These are phyloP conservation scores for Hyperoplus immaculatus DNA, from an alignment of 2,797 vertebrate genomes.

Conservation along the genomic window DNA sequence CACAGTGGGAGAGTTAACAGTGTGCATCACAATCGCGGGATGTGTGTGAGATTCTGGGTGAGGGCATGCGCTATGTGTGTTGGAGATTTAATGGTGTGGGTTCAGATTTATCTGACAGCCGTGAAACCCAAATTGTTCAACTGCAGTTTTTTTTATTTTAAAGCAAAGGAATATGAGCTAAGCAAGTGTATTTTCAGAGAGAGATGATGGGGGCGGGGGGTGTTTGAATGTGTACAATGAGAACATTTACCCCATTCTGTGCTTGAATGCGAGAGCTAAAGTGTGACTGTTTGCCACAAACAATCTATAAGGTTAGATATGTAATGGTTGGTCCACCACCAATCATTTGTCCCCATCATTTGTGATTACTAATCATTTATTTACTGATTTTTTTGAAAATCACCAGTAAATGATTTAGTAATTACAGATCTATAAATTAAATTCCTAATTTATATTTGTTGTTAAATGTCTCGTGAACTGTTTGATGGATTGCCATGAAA, in stretches of 20 bases:
- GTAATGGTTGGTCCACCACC: too few relatives aligned
- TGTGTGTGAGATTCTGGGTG: constrained; percentile 64
- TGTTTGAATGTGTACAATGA: constrained; percentile 8
- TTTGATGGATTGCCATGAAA: background rate
- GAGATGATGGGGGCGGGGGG: background rate
- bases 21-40: constrained; percentile 64
- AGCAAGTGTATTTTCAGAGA: constrained; percentile 26
- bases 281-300: constrained; percentile 13
- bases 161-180: constrained; percentile 40
- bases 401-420: background rate
- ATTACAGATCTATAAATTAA: background rate
- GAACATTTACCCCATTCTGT: constrained; percentile 12
- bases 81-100: constrained; percentile 71
- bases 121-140: constrained; percentile 63
- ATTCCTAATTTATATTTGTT: background rate
- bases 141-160: constrained; percentile 49
- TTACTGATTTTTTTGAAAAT: background rate
- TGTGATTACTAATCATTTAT: too few relatives aligned
- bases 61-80: constrained; percentile 52
- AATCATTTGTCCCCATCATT: background rate
- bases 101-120: constrained; percentile 71
- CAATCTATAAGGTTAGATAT: background rate
- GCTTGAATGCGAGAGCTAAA: constrained; percentile 5
- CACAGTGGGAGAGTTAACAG: constrained; percentile 75
- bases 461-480: too few relatives aligned